These are phyloP conservation scores for Mylabris phalerata DNA, from an alignment of 1,140 invertebrate species.

Conservation along the genomic window DNA sequence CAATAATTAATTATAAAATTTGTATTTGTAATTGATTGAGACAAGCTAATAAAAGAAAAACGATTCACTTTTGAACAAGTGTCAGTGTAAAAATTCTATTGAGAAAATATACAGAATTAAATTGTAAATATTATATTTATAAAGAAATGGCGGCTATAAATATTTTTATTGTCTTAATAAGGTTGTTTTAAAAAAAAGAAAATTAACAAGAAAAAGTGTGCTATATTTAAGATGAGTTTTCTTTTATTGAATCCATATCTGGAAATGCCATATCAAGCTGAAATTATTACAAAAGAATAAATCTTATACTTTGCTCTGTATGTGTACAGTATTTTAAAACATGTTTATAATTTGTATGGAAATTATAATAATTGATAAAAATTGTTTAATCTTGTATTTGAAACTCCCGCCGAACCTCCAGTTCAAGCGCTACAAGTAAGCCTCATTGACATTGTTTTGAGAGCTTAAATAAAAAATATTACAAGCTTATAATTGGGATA, in stretches of 20 bases:
- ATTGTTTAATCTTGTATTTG: no score
- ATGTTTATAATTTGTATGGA: slow-evolving; percentile 63
- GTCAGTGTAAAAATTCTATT: slow-evolving; percentile 31
- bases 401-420: no score
- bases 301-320: slow-evolving; percentile 51
- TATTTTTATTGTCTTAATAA: slow-evolving; percentile 32
- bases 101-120: background rate
- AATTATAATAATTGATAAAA: slow-evolving; percentile 47
- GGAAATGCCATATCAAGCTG: slow-evolving; percentile 55
- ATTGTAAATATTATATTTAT: slow-evolving; percentile 33
- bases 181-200: slow-evolving; percentile 24
- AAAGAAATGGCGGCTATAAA: slow-evolving; percentile 36
- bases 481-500: no score
- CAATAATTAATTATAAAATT: slow-evolving; percentile 18
- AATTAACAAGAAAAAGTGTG: slow-evolving; percentile 31
- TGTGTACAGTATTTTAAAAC: slow-evolving; percentile 63
- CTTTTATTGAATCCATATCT: slow-evolving; percentile 46
- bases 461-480: no score
- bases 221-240: slow-evolving; percentile 33
- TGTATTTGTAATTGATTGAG: slow-evolving; percentile 6
- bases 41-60: slow-evolving; percentile 5
- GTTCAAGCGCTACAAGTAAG: no score
- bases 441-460: no score
- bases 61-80: slow-evolving; percentile 29
- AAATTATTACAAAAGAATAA: slow-evolving; percentile 25